Evolutionary conservation across 2,113 vertebrate genomes (phyloP).

Genomic region (Solea senegalensis): DNA sequence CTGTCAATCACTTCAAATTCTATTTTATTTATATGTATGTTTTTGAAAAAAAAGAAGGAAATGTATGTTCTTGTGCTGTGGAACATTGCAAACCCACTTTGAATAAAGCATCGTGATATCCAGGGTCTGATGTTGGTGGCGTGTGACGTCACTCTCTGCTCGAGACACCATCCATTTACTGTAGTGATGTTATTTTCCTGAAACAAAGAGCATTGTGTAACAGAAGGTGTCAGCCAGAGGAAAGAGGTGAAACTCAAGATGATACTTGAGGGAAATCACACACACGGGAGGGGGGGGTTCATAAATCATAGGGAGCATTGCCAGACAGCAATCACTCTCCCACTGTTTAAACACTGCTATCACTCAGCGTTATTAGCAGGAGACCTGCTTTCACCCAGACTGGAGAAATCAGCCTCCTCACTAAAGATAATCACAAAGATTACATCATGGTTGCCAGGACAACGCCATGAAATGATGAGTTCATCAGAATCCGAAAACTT

Average conservation of each 20-base stretch:
- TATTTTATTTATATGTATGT: no score
- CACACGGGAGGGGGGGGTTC: slow-evolving; percentile 28
- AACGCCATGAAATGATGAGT: background rate
- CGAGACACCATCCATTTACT: no score
- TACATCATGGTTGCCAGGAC: slow-evolving; percentile 44
- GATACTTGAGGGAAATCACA: slow-evolving; percentile 57
- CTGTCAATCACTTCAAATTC: no score
- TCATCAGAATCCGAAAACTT: no score
- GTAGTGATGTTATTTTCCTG: background rate
- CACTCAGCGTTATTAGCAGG: slow-evolving; percentile 67
- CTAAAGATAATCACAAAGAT: slow-evolving; percentile 63
- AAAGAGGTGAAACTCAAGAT: slow-evolving; percentile 64
- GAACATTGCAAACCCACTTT: no score
- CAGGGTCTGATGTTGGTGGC: no score
- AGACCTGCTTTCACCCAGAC: slow-evolving; percentile 56
- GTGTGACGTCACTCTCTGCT: no score
- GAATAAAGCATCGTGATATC: no score
- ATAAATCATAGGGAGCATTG: slow-evolving; percentile 72
- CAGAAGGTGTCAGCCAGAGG: slow-evolving; percentile 49
- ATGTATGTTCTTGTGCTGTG: no score
- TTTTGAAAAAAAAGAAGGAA: no score
- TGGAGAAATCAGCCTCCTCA: slow-evolving; percentile 41
- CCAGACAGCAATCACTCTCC: slow-evolving; percentile 70
- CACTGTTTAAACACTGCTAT: slow-evolving; percentile 74
- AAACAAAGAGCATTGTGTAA: slow-evolving; percentile 42